These are phyloP conservation scores for Cheilosia variabilis DNA, from an alignment of 2,888 invertebrate species.

Conservation along the genomic window DNA sequence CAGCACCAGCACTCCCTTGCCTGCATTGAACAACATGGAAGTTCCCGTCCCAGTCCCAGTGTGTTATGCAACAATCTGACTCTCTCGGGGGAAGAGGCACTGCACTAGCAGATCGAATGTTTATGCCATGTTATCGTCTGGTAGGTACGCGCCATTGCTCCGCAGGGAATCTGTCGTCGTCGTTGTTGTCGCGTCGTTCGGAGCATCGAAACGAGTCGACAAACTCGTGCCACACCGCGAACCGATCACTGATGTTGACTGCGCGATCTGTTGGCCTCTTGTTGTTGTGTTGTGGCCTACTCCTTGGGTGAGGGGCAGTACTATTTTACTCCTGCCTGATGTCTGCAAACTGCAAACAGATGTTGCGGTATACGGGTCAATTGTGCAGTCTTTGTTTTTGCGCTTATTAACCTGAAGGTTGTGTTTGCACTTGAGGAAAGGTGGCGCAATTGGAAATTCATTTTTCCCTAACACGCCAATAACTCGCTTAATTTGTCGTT, in stretches of 20 bases:
- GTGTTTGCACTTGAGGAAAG: background rate
- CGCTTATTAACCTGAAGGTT: constrained; percentile 14
- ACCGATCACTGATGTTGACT: constrained; percentile 26
- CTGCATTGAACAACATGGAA: constrained; percentile 41
- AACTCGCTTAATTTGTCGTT: too few species aligned
- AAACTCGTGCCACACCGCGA: constrained; percentile 52
- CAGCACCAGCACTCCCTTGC: constrained; percentile 12
- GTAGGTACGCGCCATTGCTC: constrained; percentile 43
- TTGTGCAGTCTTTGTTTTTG: constrained; percentile 1
- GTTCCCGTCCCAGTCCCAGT: background rate
- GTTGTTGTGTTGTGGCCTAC: constrained; percentile 34
- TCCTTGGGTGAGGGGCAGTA: constrained; percentile 9
- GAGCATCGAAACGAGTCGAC: constrained; percentile 34
- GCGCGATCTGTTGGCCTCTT: constrained; percentile 40
- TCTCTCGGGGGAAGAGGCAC: constrained; percentile 11
- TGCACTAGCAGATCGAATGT: constrained; percentile 25
- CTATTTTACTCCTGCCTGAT: background rate
- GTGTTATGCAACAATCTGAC: constrained; percentile 43
- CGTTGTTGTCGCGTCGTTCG: constrained; percentile 20
- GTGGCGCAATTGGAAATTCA: too few species aligned
- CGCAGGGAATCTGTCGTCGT: constrained; percentile 61
- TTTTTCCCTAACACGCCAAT: too few species aligned
- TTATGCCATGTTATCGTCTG: constrained; percentile 33
- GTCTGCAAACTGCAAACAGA: constrained; percentile 19
- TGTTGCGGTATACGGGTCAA: constrained; percentile 22